phyloP scores from a whole-genome alignment of 2,113 vertebrate genomes.

The Sakesphorus luctuosus region DNA sequence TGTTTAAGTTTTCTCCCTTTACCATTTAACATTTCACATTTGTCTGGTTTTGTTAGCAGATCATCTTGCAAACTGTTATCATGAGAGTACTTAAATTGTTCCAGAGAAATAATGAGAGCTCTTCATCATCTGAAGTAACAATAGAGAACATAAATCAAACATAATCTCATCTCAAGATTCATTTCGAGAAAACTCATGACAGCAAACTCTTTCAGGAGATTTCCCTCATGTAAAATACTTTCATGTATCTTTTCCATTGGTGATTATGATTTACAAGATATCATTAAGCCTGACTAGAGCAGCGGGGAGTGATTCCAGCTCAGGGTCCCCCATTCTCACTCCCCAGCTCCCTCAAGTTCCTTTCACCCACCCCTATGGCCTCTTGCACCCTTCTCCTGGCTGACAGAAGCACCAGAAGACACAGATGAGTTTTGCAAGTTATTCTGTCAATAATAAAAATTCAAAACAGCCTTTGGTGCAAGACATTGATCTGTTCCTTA shows the following conservation, averaged over 20 bases:
- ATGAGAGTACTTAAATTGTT: neutral
- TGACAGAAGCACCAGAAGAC: neutral
- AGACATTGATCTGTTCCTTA: neutral
- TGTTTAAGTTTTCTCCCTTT: neutral
- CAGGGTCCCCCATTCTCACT: accelerated
- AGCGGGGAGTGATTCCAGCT: neutral
- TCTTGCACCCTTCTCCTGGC: neutral
- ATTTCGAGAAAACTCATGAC: neutral
- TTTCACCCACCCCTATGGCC: neutral
- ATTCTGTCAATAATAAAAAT: neutral
- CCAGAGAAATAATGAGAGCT: neutral
- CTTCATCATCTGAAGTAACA: neutral
- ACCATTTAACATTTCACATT: neutral
- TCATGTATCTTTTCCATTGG: accelerated
- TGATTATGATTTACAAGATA: neutral
- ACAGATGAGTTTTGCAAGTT: neutral
- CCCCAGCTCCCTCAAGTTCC: neutral
- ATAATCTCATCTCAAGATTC: neutral
- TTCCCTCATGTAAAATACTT: neutral
- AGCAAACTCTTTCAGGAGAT: neutral
- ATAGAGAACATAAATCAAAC: neutral
- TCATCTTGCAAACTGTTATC: neutral
- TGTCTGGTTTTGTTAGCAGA: neutral
- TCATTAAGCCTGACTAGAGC: neutral
- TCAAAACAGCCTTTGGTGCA: neutral